Base-by-base conservation (phyloP, 30 jellyfish, hydroid and myxozoan genomes). In the Catostylus mosaicus region DNA sequence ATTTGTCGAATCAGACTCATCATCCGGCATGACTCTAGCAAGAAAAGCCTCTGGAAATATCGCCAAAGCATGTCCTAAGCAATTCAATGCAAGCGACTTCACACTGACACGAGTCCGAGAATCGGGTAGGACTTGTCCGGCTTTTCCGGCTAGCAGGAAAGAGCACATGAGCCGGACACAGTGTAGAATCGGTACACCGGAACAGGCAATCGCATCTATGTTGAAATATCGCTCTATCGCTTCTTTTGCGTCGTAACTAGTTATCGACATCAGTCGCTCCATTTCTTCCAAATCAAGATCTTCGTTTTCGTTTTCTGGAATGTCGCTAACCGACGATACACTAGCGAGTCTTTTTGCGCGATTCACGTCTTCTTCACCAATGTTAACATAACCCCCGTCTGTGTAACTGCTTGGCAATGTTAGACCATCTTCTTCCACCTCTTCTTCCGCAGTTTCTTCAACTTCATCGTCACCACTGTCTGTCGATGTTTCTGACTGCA, bases 141-240 rank as follows among this genome's bases (percentile, higher is more conserved):
- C 96, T 57, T 52, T 66, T 19, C 99, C 99, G 24, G 87, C 85
- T 29, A 94, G 84, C 22, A 94, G 82, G 40, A 94, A 94, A 34
- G 99, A 94, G 64, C 99, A 94, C 96, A 94, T 88, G 43, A 94
- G 83, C 37, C 99, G 91, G 0, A 94, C 94, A 68, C 97, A 94
- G 54, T 94, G 97, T 31, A 94, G 85, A 16, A 84, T 57, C 1
- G 99, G 99, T 37, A 94, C 97, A 19, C 97, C 99, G 30, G 95
- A 73, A 68, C 99, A 94, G 11, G 99, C 91, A 31, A 94, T 97
- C 48, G 99, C 97, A 63, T 94, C 99, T 67, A 94, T 83, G 85
- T 88, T 94, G 29, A 94, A 87, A 35, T 87, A 89, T 75, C 92
- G 46, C 85, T 94, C 97, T 46, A 87, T 67, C 45, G 95, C 99